A percentile compares a stretch with the other conserved stretches of the same genome.
These are phyloP conservation scores for Rhabdophis nuchalis DNA, from an alignment of 2,797 vertebrate species.

Conservation along the genomic window DNA sequence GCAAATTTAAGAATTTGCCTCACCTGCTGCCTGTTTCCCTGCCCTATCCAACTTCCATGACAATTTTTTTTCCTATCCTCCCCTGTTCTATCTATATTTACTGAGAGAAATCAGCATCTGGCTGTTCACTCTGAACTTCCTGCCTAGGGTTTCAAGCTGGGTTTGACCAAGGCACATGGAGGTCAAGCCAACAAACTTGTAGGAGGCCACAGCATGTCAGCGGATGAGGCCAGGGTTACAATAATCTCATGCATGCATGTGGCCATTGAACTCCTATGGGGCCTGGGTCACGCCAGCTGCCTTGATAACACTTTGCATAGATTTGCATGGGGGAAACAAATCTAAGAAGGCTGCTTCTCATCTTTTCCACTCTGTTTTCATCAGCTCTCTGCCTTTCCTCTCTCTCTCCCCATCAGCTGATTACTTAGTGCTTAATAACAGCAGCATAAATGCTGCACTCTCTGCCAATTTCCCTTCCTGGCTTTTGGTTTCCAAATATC, in stretches of 20 bases:
- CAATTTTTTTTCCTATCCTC: background rate
- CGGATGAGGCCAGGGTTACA: slow-evolving; percentile 28
- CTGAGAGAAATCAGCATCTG: slow-evolving; percentile 31
- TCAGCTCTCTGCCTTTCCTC: background rate
- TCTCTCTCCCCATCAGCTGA: background rate
- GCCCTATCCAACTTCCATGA: background rate
- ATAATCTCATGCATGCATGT: slow-evolving; percentile 51
- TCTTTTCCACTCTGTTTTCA: slow-evolving; percentile 2
- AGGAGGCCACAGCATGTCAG: slow-evolving; percentile 34
- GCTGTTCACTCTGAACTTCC: slow-evolving; percentile 41
- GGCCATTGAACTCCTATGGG: slow-evolving; percentile 15
- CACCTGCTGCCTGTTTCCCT: background rate
- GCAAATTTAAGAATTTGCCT: background rate
- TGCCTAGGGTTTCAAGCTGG: slow-evolving; percentile 34
- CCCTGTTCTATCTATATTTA: slow-evolving; percentile 33
- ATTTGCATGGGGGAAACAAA: rapidly evolving
- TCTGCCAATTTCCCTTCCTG: background rate
- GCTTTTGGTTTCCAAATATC: background rate
- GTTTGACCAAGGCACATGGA: slow-evolving; percentile 45
- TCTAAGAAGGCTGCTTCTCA: background rate
- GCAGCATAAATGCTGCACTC: background rate
- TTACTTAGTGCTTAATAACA: background rate
- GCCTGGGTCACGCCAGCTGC: slow-evolving; percentile 28
- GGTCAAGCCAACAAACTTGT: slow-evolving; percentile 44
- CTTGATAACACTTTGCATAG: background rate